Evolutionary conservation across 2,113 vertebrate genomes (phyloP), one percentile per base, ranked within the genome.

Genomic region (Paradisaea rubra): DNA sequence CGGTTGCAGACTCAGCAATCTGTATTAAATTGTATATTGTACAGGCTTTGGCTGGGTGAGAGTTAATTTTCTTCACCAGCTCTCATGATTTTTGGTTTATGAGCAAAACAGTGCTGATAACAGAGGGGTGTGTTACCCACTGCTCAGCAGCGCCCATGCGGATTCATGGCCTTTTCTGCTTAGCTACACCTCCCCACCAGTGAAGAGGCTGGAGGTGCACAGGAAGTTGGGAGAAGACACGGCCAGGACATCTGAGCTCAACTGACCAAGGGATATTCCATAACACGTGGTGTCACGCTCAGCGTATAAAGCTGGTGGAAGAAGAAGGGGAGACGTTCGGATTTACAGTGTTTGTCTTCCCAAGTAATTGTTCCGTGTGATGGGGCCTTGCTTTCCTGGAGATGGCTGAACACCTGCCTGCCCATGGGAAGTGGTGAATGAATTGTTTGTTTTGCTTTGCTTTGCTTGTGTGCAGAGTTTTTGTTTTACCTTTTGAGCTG

Each of bases 311-410:
- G 2, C 11, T 45, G 12, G 12, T 0, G 5, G 14, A 49, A 30
- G 24, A 42, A 49, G 24, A 17, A 61, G 10, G 3, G 5, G 8
- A 33, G 10, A 11, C 1, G 0, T 45, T 63, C 0, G 0, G 33
- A 50, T 5, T 50, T 3, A 45, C 0, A 0, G 7, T 3, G 5
- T 47, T 69, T 47, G 39, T 27, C 19, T 33, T 83, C 31, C 11
- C 27, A 47, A 37, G 25, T 33, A 42, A 23, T 3, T 6, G 2
- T 10, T 85, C 25, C 0, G 0, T 1, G 2, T 27, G 12, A 44
- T 17, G 18, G 8, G 28, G 13, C 10, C 28, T 5, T 31, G 27
- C 28, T 49, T 49, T 49, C 39, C 70, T 44, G 33, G 18, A 41
- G 17, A n/a, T 39, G 33, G 14, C 5, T 42, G 33, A 49, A 39